Evolutionary conservation across 2,797 vertebrate genomes (phyloP), one percentile per base, ranked within the genome.

Genomic region (Adelosebastes latens): DNA sequence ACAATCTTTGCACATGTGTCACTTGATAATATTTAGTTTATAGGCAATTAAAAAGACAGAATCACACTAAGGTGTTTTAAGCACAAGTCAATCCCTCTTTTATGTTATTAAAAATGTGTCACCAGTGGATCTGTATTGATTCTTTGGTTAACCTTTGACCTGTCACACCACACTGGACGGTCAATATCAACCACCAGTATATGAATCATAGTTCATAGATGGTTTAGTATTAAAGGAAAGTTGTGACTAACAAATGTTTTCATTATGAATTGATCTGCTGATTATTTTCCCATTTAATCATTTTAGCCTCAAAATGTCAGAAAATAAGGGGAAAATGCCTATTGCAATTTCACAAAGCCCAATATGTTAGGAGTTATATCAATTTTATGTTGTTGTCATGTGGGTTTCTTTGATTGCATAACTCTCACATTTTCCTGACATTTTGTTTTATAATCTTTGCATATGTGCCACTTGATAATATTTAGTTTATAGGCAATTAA

Each of bases 101-200:
- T 20, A 58, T 25, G 5, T 16, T 10, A 3, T 7, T 16, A 16
- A 39, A 27, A 72, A 16, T 61, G 6, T 60, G 69, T 71, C 14
- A 66, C 1, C 10, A 29, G 29, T 79, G 32, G 63, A 34, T 66
- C 56, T 76, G 46, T 65, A 82, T 83, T 79, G 71, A 89, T 82
- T 53, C 10, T 24, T n/a, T 5, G 11, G 79, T 84, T 87, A 72
- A 88, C 72, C 90, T 92, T 94, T 92, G 89, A 90, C 72, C 82
- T 49, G 25, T 61, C n/a, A 70, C 49, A 58, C 39, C 49, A 80
- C 79, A 78, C 14, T 61, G 66, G 71, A 60, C 65, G 52, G 84
- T 88, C 81, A 82, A 67, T 61, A 66, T 65, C 4, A 68, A 3
- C 27, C 64, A 64, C 31, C 53, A 53, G 27, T 46, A 59, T 53